Conservation (phyloP, 2,113 vertebrate genomes). For the Terrapene triunguis region DNA sequence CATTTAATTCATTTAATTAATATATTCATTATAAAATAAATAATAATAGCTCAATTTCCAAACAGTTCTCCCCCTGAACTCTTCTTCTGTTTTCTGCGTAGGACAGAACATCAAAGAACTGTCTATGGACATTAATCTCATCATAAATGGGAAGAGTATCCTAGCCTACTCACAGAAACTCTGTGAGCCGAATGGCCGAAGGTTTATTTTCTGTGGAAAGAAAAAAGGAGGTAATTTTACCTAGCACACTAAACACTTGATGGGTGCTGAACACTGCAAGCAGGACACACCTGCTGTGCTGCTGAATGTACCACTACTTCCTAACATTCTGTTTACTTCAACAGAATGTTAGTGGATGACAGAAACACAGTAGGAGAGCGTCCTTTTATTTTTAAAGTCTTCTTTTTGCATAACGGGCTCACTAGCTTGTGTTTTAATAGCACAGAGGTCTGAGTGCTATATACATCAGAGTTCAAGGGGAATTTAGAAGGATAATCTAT, state of each 20-base stretch:
- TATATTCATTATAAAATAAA: not conserved
- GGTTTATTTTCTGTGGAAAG: conserved; percentile 80
- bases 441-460: not conserved
- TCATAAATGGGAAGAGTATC: conserved; percentile 30
- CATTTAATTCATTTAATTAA: not conserved
- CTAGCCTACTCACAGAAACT: conserved; percentile 63
- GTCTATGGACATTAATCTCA: conserved; percentile 14
- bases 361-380: conserved; percentile 23
- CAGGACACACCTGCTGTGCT: not conserved
- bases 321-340: conserved; percentile 21
- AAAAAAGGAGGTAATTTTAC: conserved; percentile 83
- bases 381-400: conserved; percentile 35
- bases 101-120: conserved; percentile 76
- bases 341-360: conserved; percentile 32
- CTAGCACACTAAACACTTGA: not conserved
- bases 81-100: conserved; percentile 37
- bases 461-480: not conserved
- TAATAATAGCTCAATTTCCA: not conserved
- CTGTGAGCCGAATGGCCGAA: conserved; percentile 50
- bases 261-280: conserved; percentile 2
- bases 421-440: conserved; percentile 36
- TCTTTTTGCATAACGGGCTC: not conserved
- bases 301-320: not conserved
- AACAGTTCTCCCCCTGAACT: not conserved
- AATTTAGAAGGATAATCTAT: not conserved